Conservation (phyloP, 1,140 invertebrate species). For the Bombus difficillimus region DNA sequence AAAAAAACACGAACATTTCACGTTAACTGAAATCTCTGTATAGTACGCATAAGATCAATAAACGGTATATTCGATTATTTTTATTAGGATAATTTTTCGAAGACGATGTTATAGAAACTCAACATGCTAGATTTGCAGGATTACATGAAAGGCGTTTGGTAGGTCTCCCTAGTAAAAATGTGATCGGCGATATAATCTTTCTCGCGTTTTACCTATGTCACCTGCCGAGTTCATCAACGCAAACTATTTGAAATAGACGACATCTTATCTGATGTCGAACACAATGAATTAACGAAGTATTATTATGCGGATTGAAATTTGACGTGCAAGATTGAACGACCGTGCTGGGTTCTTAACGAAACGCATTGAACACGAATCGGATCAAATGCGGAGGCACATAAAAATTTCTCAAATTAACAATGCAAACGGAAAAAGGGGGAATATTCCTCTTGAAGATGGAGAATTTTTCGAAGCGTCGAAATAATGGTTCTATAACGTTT, state of each 20-base stretch:
- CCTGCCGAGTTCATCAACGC: not conserved
- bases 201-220: constrained; percentile 15
- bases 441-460: not conserved
- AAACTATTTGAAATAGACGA: not conserved
- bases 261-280: constrained; percentile 20
- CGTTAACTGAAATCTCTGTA: not conserved
- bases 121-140: not conserved
- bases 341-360: not conserved
- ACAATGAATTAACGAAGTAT: constrained; percentile 34
- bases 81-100: not conserved
- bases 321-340: not conserved
- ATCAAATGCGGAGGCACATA: not conserved
- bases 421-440: not conserved
- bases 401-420: not conserved
- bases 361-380: not conserved
- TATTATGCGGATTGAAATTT: not conserved
- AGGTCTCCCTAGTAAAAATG: not conserved
- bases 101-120: not conserved
- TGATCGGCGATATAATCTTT: constrained; percentile 8
- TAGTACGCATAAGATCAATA: not conserved
- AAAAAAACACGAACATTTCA: not conserved
- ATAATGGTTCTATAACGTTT: not conserved
- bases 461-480: not conserved
- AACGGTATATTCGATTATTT: not conserved
- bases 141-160: not conserved